These are phyloP conservation scores for Nannospalax galili DNA, from an alignment of 2,113 vertebrate species.

Conservation along the genomic window DNA sequence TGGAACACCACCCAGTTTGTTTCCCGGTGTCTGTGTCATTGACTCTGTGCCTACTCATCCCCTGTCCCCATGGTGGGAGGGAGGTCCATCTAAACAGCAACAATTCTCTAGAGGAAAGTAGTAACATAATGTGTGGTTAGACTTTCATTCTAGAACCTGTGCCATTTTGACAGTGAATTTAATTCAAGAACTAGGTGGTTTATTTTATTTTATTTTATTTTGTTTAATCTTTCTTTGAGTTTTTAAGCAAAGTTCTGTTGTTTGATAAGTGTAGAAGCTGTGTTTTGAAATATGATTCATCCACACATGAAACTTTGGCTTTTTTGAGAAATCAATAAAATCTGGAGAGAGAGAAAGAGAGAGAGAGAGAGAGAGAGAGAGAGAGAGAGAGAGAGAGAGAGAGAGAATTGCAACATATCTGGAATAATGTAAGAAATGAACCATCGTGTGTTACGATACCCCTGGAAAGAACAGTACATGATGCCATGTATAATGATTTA, in stretches of 20 bases:
- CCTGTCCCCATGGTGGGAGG: too few relatives aligned
- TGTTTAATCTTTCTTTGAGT: not conserved
- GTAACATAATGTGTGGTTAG: not conserved
- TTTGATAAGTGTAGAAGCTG: not conserved
- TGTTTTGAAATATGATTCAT: not conserved
- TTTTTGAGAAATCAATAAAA: not conserved
- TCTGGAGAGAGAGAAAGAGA: not conserved
- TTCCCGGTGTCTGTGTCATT: too few relatives aligned
- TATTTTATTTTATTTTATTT: not conserved
- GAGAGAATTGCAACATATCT: not conserved
- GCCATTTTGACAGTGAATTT: not conserved
- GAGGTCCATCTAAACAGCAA: too few relatives aligned
- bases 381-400: not conserved
- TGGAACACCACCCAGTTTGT: too few relatives aligned
- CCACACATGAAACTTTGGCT: not conserved
- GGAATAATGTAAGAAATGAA: slow-evolving; percentile 22
- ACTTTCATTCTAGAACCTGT: not conserved
- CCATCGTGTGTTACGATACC: not conserved
- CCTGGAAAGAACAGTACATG: not conserved
- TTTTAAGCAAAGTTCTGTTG: not conserved
- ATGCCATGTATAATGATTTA: not conserved
- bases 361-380: too few relatives aligned
- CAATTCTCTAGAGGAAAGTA: not conserved
- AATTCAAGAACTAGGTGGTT: not conserved
- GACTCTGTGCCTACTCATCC: too few relatives aligned